A percentile compares a stretch with the other conserved stretches of the same genome.
phyloP scores from a whole-genome alignment of 2,888 invertebrate genomes.

The Orthosia gracilis region DNA sequence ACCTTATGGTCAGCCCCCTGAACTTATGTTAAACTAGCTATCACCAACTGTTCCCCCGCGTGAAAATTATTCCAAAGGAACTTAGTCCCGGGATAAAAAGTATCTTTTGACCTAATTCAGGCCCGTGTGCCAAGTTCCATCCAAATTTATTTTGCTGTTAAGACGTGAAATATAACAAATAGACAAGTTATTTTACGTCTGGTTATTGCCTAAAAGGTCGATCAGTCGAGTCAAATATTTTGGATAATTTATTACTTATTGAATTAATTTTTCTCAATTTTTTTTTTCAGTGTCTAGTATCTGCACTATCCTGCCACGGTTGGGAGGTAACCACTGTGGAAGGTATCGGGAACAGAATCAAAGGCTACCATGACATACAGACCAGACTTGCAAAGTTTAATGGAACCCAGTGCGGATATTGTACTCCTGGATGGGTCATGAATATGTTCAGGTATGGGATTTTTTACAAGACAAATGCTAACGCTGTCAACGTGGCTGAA shows the following conservation, averaged over 20 bases:
- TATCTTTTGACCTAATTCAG: no score
- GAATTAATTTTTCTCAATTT: no score
- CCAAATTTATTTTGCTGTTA: no score
- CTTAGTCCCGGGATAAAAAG: no score
- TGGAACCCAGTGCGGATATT: conserved; percentile 94
- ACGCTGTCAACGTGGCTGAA: no score
- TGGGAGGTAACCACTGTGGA: conserved; percentile 94
- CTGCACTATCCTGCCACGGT: conserved; percentile 91
- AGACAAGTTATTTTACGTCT: no score
- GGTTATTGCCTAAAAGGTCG: not conserved
- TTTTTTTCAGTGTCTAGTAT: conserved; percentile 90
- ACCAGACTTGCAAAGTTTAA: conserved; percentile 91
- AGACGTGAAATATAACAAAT: no score
- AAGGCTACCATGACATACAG: conserved; percentile 93
- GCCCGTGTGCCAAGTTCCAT: no score
- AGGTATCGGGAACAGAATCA: conserved; percentile 92
- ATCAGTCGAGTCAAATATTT: not conserved
- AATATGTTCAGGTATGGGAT: conserved; percentile 90
- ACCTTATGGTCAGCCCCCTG: no score
- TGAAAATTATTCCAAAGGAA: no score
- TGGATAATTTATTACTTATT: not conserved
- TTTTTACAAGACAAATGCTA: no score
- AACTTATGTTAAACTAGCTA: not conserved
- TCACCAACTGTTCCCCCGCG: no score
- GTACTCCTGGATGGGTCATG: conserved; percentile 95